A percentile compares a stretch with the other conserved stretches of the same genome.
These are phyloP conservation scores for Phalacrocorax carbo DNA, from an alignment of 2,113 vertebrate genomes.

Conservation along the genomic window DNA sequence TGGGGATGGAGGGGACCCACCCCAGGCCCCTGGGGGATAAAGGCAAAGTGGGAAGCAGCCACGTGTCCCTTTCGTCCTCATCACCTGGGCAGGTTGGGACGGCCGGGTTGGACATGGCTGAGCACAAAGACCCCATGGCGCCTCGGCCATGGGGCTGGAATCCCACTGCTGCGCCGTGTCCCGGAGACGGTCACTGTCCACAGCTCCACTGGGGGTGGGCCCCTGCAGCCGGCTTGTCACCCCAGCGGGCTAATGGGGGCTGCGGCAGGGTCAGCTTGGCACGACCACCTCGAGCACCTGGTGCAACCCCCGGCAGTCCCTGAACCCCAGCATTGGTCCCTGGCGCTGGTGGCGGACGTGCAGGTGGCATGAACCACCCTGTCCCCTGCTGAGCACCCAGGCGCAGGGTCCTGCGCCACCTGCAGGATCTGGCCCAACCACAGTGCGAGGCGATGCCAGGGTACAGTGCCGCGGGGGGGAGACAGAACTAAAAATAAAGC, in stretches of 20 bases:
- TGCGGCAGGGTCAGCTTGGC: neutral
- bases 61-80: rapidly evolving
- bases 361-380: neutral
- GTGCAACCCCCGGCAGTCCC: neutral
- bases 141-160: rapidly evolving
- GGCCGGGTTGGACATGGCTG: neutral
- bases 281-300: rapidly evolving
- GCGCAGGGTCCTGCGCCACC: neutral
- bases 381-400: neutral
- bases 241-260: rapidly evolving
- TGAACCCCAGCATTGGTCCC: neutral
- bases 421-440: neutral
- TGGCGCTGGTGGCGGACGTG: neutral
- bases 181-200: conserved; percentile 59
- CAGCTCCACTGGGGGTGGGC: rapidly evolving
- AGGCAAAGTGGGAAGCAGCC: neutral
- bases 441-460: neutral
- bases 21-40: neutral
- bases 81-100: neutral
- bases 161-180: conserved; percentile 39
- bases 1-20: neutral
- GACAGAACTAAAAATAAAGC: conserved; percentile 54
- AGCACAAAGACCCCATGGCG: conserved; percentile 2
- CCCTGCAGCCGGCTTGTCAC: neutral
- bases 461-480: rapidly evolving